Evolutionary conservation across 2,888 invertebrate genomes (phyloP).

Genomic region (Apamea monoglypha): DNA sequence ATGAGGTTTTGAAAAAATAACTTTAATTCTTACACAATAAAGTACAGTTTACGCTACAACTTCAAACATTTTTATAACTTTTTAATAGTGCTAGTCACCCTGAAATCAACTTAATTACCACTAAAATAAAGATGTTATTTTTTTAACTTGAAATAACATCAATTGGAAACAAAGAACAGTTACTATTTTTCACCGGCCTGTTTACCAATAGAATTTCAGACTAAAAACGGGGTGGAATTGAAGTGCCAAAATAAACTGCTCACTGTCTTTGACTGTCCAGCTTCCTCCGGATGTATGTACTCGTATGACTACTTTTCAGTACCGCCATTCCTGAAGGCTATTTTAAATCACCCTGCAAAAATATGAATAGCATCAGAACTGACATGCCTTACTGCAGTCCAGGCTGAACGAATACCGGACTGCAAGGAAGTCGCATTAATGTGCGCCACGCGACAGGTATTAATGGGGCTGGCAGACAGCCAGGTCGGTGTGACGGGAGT

Average conservation of each 20-base stretch:
- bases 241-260: not conserved
- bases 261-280: not conserved
- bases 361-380: slow-evolving; percentile 5
- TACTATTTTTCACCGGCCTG: not conserved
- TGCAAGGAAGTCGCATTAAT: slow-evolving; percentile 46
- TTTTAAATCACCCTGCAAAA: not conserved
- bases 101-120: too few species aligned
- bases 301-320: not conserved
- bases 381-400: not conserved
- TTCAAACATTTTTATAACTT: too few species aligned
- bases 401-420: not conserved
- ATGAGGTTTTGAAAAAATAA: too few species aligned
- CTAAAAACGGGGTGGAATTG: not conserved
- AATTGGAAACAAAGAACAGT: not conserved
- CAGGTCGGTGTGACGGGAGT: slow-evolving; percentile 18
- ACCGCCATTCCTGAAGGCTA: not conserved
- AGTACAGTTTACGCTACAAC: too few species aligned
- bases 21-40: too few species aligned
- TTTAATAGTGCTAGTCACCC: too few species aligned
- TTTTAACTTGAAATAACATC: too few species aligned
- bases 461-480: slow-evolving; percentile 46
- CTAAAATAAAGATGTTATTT: too few species aligned
- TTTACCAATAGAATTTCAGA: not conserved
- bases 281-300: not conserved
- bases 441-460: slow-evolving; percentile 27